phyloP scores from a whole-genome alignment of 1,140 invertebrate genomes.

The Bombus sibiricus region DNA sequence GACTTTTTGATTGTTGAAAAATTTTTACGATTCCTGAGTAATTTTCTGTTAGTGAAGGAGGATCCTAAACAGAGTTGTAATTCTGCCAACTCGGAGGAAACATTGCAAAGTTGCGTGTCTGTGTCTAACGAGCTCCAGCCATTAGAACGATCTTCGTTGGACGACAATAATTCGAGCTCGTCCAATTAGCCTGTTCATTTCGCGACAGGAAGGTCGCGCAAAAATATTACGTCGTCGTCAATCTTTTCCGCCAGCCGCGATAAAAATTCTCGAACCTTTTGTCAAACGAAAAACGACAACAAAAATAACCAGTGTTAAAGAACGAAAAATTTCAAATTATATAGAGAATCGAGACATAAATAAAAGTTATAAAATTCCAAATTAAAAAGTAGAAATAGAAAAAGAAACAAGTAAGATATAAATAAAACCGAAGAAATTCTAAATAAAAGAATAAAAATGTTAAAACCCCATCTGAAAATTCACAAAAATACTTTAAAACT shows the following conservation, averaged over 20 bases:
- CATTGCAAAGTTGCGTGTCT: constrained; percentile 10
- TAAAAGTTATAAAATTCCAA: neutral
- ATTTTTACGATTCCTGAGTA: neutral
- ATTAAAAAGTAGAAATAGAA: neutral
- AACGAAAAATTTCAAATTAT: no score
- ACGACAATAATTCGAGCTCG: constrained; percentile 59
- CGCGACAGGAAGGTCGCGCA: constrained; percentile 51
- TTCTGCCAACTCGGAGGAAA: constrained; percentile 42
- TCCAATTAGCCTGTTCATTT: constrained; percentile 61
- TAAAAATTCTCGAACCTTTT: no score
- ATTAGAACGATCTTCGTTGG: constrained; percentile 49
- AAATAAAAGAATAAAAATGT: no score
- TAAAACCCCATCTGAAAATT: no score
- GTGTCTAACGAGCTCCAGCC: constrained; percentile 54
- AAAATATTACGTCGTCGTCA: constrained; percentile 28
- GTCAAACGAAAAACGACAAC: no score
- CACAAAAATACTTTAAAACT: neutral
- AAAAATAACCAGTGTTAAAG: neutral
- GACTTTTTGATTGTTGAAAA: neutral
- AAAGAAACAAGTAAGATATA: neutral
- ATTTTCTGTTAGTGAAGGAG: neutral
- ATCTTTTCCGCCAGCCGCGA: neutral
- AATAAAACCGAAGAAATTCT: neutral
- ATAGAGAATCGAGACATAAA: no score
- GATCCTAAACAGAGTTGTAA: constrained; percentile 9